phyloP scores from a whole-genome alignment of 2,797 vertebrate genomes.

The Distichodus sexfasciatus region DNA sequence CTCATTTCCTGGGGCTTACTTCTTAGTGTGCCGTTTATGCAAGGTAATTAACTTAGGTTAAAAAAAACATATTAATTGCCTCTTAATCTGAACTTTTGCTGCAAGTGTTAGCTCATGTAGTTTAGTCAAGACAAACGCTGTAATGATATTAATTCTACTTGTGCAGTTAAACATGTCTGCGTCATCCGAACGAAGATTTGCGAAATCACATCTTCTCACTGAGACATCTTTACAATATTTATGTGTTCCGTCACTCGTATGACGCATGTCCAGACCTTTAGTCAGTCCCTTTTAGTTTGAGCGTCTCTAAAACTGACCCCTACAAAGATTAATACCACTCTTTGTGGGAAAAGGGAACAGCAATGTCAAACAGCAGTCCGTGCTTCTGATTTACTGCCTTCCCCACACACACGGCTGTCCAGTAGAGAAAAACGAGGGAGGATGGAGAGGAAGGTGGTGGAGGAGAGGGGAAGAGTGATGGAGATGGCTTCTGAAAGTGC shows the following conservation, averaged over 20 bases:
- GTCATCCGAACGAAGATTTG: no score
- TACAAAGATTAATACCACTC: slow-evolving; percentile 12
- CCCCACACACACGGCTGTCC: not conserved
- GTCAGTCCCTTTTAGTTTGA: slow-evolving; percentile 17
- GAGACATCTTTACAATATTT: no score
- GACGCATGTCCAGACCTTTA: not conserved
- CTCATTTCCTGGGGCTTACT: not conserved
- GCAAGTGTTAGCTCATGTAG: no score
- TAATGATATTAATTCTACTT: not conserved
- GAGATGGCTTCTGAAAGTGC: not conserved
- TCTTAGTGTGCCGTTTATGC: not conserved
- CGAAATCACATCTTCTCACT: no score
- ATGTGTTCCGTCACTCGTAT: not conserved
- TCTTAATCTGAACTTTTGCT: not conserved
- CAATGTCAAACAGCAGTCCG: slow-evolving; percentile 28
- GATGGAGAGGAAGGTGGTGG: not conserved
- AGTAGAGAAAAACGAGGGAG: not conserved
- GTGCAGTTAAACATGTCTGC: not conserved
- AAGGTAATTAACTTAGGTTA: not conserved
- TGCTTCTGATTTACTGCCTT: slow-evolving; percentile 18
- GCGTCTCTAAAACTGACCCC: not conserved
- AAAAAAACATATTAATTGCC: not conserved
- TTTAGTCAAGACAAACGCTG: not conserved
- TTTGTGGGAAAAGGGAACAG: slow-evolving; percentile 6
- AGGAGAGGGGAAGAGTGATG: not conserved